These are phyloP conservation scores for Cataglyphis cursor DNA, from an alignment of 2,888 invertebrate genomes.

Conservation along the genomic window DNA sequence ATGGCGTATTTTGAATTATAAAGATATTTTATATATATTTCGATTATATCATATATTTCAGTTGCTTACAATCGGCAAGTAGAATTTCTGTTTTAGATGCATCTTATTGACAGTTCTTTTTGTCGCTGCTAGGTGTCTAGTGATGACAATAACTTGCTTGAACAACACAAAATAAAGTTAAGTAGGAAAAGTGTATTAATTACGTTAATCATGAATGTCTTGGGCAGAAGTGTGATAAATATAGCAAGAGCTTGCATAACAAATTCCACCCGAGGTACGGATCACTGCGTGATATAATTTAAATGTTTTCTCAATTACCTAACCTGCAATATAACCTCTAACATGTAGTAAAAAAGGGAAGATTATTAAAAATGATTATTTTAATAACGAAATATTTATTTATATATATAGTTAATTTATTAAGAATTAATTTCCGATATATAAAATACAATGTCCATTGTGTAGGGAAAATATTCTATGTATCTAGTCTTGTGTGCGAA, in stretches of 20 bases:
- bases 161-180: neutral
- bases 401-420: neutral
- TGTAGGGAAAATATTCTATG: neutral
- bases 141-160: neutral
- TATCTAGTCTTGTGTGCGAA: neutral
- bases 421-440: neutral
- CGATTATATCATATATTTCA: neutral
- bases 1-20: neutral
- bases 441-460: neutral
- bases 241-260: constrained; percentile 71
- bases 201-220: constrained; percentile 76
- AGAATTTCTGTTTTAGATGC: constrained; percentile 11
- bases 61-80: constrained; percentile 16
- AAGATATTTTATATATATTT: too few relatives aligned
- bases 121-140: neutral
- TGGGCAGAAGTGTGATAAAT: constrained; percentile 72
- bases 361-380: neutral
- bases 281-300: neutral
- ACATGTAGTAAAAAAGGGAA: neutral
- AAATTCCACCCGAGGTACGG: constrained; percentile 77
- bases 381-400: constrained; percentile 20
- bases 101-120: neutral
- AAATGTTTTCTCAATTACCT: constrained; percentile 10
- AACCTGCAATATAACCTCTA: constrained; percentile 64
- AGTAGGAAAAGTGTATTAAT: constrained; percentile 22